Percentiles rank a stretch among this genome's conserved stretches.
Evolutionary conservation across 2,113 vertebrate genomes (phyloP).

Genomic region (Semicossyphus pulcher): DNA sequence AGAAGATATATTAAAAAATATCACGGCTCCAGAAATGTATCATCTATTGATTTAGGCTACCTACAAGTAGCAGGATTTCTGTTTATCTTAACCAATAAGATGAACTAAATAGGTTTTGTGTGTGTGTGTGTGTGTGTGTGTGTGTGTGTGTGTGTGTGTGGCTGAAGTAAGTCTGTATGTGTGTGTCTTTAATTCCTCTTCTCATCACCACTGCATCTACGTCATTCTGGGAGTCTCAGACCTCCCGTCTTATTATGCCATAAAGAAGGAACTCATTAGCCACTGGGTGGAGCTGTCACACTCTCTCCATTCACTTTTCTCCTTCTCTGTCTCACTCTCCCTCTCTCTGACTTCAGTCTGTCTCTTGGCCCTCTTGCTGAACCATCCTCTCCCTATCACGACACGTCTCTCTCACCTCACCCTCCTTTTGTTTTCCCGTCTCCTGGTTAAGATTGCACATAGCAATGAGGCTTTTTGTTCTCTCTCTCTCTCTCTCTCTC

Average conservation of each 20-base stretch:
- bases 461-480: slow-evolving; percentile 22
- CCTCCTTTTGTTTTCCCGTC: slow-evolving; percentile 36
- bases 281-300: slow-evolving; percentile 82
- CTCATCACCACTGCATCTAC: neutral
- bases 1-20: neutral
- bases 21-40: neutral
- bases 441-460: slow-evolving; percentile 42
- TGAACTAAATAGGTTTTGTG: neutral
- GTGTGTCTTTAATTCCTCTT: neutral
- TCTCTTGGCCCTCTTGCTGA: slow-evolving; percentile 30
- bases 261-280: slow-evolving; percentile 44
- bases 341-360: slow-evolving; percentile 25
- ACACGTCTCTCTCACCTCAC: slow-evolving; percentile 51
- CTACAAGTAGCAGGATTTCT: neutral
- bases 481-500: neutral
- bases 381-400: slow-evolving; percentile 16
- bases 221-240: slow-evolving; percentile 20
- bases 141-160: neutral
- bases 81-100: neutral
- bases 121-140: slow-evolving; percentile 7
- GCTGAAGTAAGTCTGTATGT: neutral
- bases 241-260: slow-evolving; percentile 20
- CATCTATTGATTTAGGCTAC: slow-evolving; percentile 1
- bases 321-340: neutral
- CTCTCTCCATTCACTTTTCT: slow-evolving; percentile 50